phyloP scores from a whole-genome alignment of 2,113 vertebrate genomes.

The Elanoides forficatus region DNA sequence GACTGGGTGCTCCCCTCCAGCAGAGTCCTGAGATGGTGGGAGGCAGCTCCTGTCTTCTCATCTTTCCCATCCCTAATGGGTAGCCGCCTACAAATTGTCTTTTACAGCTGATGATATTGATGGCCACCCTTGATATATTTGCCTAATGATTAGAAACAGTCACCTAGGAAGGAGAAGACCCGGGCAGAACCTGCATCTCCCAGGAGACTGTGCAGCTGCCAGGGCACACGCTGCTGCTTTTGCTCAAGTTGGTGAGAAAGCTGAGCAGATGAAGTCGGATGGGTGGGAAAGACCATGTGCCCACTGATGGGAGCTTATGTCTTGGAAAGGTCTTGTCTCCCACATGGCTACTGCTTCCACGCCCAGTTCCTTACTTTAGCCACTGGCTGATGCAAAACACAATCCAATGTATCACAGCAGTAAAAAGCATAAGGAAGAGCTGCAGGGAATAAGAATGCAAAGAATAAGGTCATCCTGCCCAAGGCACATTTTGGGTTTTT shows the following conservation, averaged over 20 bases:
- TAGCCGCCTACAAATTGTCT: neutral
- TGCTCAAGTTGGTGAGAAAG: neutral
- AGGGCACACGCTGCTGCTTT: fast-evolving
- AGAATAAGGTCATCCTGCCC: conserved; percentile 43
- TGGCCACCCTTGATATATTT: neutral
- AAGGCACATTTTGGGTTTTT: neutral
- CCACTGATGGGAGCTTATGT: neutral
- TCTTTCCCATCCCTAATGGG: fast-evolving
- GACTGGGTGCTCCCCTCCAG: neutral
- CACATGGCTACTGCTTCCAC: neutral
- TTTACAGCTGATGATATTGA: neutral
- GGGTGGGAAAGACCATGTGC: neutral
- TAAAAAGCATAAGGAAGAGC: conserved; percentile 3
- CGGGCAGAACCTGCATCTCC: neutral
- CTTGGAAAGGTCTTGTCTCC: neutral
- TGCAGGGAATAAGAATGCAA: conserved; percentile 9
- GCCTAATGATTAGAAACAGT: neutral
- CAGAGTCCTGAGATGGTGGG: neutral
- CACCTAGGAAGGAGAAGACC: neutral
- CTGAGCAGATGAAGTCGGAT: neutral
- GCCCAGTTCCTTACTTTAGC: neutral
- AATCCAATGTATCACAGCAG: neutral
- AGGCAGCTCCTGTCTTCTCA: neutral
- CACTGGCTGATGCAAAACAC: neutral
- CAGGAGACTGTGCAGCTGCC: neutral